Evolutionary conservation across 2,113 vertebrate genomes (phyloP).

Genomic region (Crotalus tigris): DNA sequence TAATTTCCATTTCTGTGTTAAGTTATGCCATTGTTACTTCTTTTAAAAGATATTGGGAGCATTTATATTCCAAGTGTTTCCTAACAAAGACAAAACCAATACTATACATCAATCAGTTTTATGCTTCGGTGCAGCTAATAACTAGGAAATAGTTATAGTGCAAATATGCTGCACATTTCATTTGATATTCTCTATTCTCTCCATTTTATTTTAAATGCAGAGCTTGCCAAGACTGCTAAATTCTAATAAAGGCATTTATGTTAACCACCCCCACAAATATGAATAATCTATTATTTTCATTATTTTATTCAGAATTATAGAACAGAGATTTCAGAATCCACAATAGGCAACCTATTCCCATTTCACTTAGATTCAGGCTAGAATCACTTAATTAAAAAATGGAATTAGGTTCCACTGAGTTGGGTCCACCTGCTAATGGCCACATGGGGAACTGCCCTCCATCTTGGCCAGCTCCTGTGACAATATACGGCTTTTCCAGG

Average conservation of each 20-base stretch:
- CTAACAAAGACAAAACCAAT: constrained; percentile 2
- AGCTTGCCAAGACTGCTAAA: neutral
- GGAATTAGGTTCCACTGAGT: neutral
- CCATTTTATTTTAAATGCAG: neutral
- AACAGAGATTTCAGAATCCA: neutral
- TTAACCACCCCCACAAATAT: neutral
- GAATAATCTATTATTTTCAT: neutral
- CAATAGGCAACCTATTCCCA: neutral
- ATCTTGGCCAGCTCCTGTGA: neutral
- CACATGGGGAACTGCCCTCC: neutral
- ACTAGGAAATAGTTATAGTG: neutral
- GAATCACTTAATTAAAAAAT: neutral
- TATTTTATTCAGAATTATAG: neutral
- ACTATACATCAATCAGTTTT: constrained; percentile 26
- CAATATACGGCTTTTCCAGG: neutral
- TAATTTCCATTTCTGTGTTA: constrained; percentile 18
- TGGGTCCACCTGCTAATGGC: neutral
- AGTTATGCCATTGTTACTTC: constrained; percentile 19
- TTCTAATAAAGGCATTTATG: neutral
- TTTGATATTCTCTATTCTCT: constrained; percentile 21
- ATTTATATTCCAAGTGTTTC: constrained; percentile 8
- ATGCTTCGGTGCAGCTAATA: constrained; percentile 8
- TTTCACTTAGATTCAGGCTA: neutral
- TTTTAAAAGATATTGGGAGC: neutral
- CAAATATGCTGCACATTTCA: neutral